A percentile compares a stretch with the other conserved stretches of the same genome.
Evolutionary conservation across 2,888 invertebrate genomes (phyloP).

Genomic region (Amphipoea oculea): DNA sequence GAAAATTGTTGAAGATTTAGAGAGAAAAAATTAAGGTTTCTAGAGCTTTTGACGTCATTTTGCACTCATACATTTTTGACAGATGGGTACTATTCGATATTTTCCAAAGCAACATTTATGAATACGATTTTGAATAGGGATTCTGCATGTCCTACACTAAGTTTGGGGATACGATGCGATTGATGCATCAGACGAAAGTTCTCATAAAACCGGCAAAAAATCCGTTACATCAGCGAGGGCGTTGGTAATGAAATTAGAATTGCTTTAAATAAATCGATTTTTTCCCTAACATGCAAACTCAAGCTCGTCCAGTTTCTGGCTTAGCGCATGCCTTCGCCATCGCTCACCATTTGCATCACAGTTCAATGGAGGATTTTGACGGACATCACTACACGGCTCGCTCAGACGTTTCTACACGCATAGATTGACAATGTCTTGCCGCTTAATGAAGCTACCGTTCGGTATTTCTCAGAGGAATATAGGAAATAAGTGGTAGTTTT

Average conservation of each 20-base stretch:
- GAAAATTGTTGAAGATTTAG: slow-evolving; percentile 18
- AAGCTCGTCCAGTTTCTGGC: slow-evolving; percentile 47
- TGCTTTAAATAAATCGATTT: slow-evolving; percentile 1
- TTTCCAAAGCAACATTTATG: background rate
- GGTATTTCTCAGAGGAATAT: slow-evolving; percentile 66
- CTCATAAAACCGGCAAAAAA: background rate
- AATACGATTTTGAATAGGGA: background rate
- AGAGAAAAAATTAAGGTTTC: background rate
- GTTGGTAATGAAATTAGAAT: background rate
- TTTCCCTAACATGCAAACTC: slow-evolving; percentile 17
- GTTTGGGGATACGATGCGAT: background rate
- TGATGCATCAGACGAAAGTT: no score
- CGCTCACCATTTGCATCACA: slow-evolving; percentile 73
- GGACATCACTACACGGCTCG: slow-evolving; percentile 77
- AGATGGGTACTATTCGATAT: background rate
- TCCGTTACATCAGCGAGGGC: no score
- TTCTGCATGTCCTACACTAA: background rate
- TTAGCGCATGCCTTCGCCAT: slow-evolving; percentile 66
- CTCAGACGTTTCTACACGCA: slow-evolving; percentile 75
- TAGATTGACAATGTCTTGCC: slow-evolving; percentile 83
- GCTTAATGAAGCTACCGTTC: slow-evolving; percentile 79
- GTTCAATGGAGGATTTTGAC: slow-evolving; percentile 79
- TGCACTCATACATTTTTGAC: background rate
- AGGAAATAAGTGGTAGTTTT: slow-evolving; percentile 66
- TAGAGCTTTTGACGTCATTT: background rate